Percentiles rank a stretch among this genome's conserved stretches.
These are phyloP conservation scores for Cyphomyrus discorhynchus DNA, from an alignment of 2,113 vertebrate species.

Conservation along the genomic window DNA sequence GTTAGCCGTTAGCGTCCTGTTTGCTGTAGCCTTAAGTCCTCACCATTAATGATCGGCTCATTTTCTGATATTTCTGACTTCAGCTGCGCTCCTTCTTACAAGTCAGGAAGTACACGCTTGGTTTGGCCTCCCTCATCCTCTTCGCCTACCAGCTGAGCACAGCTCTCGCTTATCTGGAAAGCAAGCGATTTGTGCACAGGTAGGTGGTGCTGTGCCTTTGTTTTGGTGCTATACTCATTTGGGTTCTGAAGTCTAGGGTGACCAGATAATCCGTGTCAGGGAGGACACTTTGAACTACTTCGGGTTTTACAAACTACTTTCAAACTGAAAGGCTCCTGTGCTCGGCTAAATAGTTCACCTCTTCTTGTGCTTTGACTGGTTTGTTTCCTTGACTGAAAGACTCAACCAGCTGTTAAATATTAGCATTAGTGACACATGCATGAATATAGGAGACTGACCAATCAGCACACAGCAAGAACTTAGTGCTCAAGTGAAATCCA, in stretches of 20 bases:
- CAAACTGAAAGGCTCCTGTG: too few relatives aligned
- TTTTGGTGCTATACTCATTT: background rate
- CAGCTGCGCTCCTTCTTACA: constrained; percentile 92
- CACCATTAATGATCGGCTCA: background rate
- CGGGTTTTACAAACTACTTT: too few relatives aligned
- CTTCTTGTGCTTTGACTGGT: too few relatives aligned
- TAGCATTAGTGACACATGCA: too few relatives aligned
- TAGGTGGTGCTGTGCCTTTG: constrained; percentile 42
- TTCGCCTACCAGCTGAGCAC: constrained; percentile 94
- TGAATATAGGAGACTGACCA: too few relatives aligned
- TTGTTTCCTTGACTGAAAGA: too few relatives aligned
- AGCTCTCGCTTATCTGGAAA: constrained; percentile 92
- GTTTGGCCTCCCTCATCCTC: constrained; percentile 85
- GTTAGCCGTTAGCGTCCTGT: background rate
- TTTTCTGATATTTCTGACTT: background rate
- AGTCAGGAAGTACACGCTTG: constrained; percentile 91
- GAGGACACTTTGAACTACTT: too few relatives aligned
- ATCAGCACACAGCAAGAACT: too few relatives aligned
- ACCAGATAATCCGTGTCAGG: too few relatives aligned
- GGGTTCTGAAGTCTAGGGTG: background rate
- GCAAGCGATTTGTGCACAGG: constrained; percentile 98
- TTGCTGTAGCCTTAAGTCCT: background rate
- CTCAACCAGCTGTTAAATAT: too few relatives aligned
- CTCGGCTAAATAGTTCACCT: too few relatives aligned
- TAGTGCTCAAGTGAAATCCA: too few relatives aligned